phyloP scores from a whole-genome alignment of 2,113 vertebrate species.

The Anseranas semipalmata region DNA sequence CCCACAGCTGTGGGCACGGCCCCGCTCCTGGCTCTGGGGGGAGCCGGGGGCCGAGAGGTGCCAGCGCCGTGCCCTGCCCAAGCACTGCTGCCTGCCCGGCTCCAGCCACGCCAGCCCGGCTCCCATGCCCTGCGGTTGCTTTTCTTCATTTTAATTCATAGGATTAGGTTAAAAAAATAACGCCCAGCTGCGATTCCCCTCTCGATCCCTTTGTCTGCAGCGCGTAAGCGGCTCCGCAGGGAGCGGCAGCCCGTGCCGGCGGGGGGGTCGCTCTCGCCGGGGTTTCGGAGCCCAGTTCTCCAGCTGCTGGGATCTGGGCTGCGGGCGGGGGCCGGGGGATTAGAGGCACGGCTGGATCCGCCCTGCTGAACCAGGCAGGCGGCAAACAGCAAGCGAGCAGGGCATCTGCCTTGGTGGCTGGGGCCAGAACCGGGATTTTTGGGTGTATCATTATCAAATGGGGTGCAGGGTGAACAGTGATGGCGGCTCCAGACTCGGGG shows the following conservation, averaged over 20 bases:
- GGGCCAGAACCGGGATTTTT: not conserved
- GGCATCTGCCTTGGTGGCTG: not conserved
- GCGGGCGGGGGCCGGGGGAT: too few species aligned
- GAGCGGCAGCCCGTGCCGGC: not conserved
- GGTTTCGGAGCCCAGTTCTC: not conserved
- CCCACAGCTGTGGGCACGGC: not conserved
- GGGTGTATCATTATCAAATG: not conserved
- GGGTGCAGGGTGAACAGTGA: not conserved
- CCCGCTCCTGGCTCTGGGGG: not conserved
- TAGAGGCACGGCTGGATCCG: not conserved
- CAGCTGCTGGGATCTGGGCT: not conserved
- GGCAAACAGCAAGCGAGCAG: not conserved
- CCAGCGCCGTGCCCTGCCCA: not conserved
- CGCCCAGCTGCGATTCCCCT: not conserved
- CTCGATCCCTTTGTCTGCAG: conserved; percentile 21
- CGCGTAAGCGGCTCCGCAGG: not conserved
- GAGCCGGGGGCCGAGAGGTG: not conserved
- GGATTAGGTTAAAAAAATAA: not conserved
- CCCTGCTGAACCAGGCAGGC: not conserved
- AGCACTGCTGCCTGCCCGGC: not conserved
- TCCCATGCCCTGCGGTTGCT: not conserved
- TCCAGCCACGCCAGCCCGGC: not conserved
- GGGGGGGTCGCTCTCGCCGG: not conserved
- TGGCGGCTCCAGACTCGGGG: not conserved
- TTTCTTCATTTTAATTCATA: not conserved